phyloP scores from a whole-genome alignment of 2,797 vertebrate species.

The Typhlichthys subterraneus region DNA sequence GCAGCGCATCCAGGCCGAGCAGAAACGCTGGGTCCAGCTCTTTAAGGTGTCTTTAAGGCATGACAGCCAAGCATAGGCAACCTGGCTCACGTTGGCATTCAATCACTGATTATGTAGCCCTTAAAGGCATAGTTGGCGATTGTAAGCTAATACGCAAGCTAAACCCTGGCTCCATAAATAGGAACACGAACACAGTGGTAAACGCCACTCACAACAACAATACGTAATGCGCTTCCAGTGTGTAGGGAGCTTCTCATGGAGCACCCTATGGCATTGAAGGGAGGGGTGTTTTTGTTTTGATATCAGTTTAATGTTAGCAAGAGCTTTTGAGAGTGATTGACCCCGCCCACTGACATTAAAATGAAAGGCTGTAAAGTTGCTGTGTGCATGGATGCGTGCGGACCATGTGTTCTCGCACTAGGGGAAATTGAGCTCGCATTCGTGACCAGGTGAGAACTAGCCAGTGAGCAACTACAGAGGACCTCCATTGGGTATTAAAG shows the following conservation, averaged over 20 bases:
- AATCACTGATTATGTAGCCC: background rate
- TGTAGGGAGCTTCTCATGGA: too few species aligned
- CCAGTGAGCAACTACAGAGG: constrained; percentile 44
- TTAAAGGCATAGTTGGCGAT: background rate
- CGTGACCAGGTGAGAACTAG: constrained; percentile 51
- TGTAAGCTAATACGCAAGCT: too few species aligned
- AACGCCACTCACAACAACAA: too few species aligned
- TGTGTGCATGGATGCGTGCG: constrained; percentile 27
- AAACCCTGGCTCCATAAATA: too few species aligned
- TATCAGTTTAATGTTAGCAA: too few species aligned
- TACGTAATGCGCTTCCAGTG: too few species aligned
- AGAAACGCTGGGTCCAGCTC: constrained; percentile 95
- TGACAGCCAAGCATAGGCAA: background rate
- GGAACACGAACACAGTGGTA: too few species aligned
- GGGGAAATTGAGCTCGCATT: constrained; percentile 39
- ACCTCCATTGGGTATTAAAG: constrained; percentile 63
- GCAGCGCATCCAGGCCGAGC: constrained; percentile 89
- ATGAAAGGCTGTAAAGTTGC: constrained; percentile 13
- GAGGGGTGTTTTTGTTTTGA: too few species aligned
- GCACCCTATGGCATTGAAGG: too few species aligned
- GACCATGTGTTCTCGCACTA: constrained; percentile 29
- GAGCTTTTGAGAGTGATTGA: too few species aligned
- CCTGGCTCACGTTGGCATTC: background rate
- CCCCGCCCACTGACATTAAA: constrained; percentile 10
- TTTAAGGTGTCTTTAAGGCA: constrained; percentile 85